A percentile compares a stretch with the other conserved stretches of the same genome.
These are phyloP conservation scores for Chromobotia macracanthus DNA, from an alignment of 2,797 vertebrate species.

Conservation along the genomic window DNA sequence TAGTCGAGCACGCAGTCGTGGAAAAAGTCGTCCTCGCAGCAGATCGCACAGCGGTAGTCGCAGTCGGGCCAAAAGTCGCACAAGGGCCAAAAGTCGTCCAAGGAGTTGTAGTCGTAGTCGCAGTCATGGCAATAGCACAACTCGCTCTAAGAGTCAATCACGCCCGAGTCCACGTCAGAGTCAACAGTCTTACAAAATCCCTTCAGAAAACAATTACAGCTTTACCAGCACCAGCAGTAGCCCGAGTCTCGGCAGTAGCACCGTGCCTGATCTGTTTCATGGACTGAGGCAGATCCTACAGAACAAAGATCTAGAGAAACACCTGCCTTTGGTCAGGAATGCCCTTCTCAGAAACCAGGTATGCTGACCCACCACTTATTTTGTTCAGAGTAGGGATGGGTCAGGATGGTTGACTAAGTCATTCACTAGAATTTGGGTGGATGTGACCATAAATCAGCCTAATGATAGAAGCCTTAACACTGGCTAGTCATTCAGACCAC, in stretches of 20 bases:
- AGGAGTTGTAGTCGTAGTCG: conserved; percentile 61
- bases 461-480: no score
- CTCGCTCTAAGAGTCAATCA: conserved; percentile 36
- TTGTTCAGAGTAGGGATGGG: not conserved
- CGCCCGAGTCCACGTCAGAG: conserved; percentile 47
- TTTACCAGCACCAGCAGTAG: conserved; percentile 42
- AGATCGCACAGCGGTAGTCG: conserved; percentile 60
- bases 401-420: not conserved
- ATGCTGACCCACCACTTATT: not conserved
- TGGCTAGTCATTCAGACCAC: no score
- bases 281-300: conserved; percentile 76
- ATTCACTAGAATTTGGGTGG: no score
- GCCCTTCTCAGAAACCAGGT: conserved; percentile 86
- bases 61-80: conserved; percentile 32
- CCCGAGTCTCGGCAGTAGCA: not conserved
- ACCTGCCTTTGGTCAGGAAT: conserved; percentile 85
- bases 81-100: conserved; percentile 31
- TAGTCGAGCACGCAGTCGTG: conserved; percentile 80
- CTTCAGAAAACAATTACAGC: conserved; percentile 44
- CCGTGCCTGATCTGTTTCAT: conserved; percentile 70
- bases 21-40: conserved; percentile 62
- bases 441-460: no score
- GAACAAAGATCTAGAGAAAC: conserved; percentile 82
- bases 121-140: conserved; percentile 50
- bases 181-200: conserved; percentile 56